Evolutionary conservation across 2,888 invertebrate genomes (phyloP).

Genomic region (Physocephala rufipes): DNA sequence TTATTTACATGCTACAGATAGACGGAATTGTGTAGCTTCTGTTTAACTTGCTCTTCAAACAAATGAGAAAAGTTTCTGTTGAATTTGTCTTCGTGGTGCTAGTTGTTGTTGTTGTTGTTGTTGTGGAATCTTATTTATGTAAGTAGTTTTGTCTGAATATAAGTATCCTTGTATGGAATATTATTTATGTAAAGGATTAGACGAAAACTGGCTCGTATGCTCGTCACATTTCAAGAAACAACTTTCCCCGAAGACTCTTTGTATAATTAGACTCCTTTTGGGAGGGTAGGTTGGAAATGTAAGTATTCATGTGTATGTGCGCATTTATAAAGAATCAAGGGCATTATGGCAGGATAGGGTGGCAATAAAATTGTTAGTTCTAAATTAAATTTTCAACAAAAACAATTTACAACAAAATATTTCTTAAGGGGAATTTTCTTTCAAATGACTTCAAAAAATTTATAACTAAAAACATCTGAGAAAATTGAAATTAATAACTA

Average conservation of each 20-base stretch:
- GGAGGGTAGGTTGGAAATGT: too few relatives aligned
- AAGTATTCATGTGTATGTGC: too few relatives aligned
- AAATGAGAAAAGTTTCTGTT: conserved; percentile 11
- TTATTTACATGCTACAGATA: background rate
- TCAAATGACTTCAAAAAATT: too few relatives aligned
- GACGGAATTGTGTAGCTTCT: conserved; percentile 4
- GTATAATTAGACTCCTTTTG: too few relatives aligned
- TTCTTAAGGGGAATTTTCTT: too few relatives aligned
- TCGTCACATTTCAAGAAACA: conserved; percentile 11
- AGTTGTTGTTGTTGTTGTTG: background rate
- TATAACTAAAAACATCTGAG: too few relatives aligned
- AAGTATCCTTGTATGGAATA: background rate
- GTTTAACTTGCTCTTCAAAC: conserved; percentile 25
- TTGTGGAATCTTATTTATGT: background rate
- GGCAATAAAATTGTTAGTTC: too few relatives aligned
- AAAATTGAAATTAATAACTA: too few relatives aligned
- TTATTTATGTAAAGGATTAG: conserved; percentile 5
- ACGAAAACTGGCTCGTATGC: background rate
- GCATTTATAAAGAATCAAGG: too few relatives aligned
- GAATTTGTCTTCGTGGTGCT: conserved; percentile 4
- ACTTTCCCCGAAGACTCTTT: conserved; percentile 1
- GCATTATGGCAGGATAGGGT: too few relatives aligned
- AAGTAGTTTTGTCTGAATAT: conserved; percentile 4
- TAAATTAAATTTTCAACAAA: too few relatives aligned
- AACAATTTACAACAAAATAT: too few relatives aligned